Evolutionary conservation across 2,797 vertebrate genomes (phyloP), one percentile per base, ranked within the genome.

Genomic region (Cossypha heuglini): DNA sequence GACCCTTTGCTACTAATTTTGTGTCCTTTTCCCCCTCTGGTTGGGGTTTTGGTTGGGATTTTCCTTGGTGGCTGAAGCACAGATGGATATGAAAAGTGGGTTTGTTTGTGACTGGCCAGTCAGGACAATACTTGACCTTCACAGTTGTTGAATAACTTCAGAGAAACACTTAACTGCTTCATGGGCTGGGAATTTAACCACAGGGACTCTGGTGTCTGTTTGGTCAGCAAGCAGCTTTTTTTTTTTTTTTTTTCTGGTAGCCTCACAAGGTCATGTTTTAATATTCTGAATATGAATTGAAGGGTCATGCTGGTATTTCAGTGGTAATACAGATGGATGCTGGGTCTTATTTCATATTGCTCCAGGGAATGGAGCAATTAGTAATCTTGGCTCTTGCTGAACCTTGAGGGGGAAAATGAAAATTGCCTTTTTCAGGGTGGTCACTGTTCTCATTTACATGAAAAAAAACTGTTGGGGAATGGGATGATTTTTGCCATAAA

Each of bases 111-210:
- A 11, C 63, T 4, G 2, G 18, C 37, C 71, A 35, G 59, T 71
- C 48, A 33, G 94, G 94, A 80, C 90, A 81, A 89, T 49, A 16
- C 52, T 55, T 85, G 93, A 96, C 91, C 91, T 94, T 93, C 90
- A 43, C 94, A 90, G 89, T 90, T 94, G 92, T 46, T 94, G 95
- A 95, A 31, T 96, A 97, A 96, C 88, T 92, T 86, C 38, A 77
- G 81, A 79, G 86, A 62, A 95, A 88, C 72, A 16, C 74, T 66
- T 51, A 57, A 67, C 68, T 72, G 37, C 35, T 77, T 93, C 64
- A 18, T 8, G 46, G 52, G 58, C 67, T 76, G 62, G 78, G 63
- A 62, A 42, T 48, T 81, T 8, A 63, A 37, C 48, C 54, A 24
- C 29, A 33, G 74, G 13, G 81, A 67, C 35, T 85, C 54, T 15